Conservation (phyloP, 1,140 invertebrate species). For the Aethina tumida region DNA sequence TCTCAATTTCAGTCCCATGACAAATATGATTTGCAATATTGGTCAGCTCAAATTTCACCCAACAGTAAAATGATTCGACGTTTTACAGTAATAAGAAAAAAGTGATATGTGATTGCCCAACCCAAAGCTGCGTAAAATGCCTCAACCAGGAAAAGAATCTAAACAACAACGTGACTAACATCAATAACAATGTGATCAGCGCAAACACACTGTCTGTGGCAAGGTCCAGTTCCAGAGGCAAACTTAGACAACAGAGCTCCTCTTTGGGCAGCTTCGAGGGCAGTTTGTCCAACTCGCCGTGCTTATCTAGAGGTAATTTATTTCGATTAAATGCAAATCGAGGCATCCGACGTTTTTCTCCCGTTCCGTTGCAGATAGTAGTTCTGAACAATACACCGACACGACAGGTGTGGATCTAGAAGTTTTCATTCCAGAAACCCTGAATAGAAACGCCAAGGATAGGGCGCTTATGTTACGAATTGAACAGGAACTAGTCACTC, state of each 20-base stretch:
- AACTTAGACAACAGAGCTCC: constrained; percentile 50
- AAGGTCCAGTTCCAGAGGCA: constrained; percentile 36
- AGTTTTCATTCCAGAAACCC: constrained; percentile 79
- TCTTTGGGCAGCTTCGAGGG: constrained; percentile 52
- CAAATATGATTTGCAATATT: too few relatives aligned
- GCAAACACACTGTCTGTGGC: constrained; percentile 37
- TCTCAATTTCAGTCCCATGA: too few relatives aligned
- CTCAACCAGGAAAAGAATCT: constrained; percentile 24
- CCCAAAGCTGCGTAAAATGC: constrained; percentile 27
- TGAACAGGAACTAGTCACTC: constrained; percentile 74
- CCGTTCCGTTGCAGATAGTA: constrained; percentile 56
- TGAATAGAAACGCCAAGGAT: constrained; percentile 85
- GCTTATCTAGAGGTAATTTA: constrained; percentile 48
- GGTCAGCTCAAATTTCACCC: too few relatives aligned
- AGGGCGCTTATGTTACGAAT: constrained; percentile 73
- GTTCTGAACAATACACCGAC: constrained; percentile 68
- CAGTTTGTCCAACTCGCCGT: constrained; percentile 42
- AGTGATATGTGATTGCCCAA: constrained; percentile 23
- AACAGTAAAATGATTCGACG: too few relatives aligned
- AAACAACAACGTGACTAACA: constrained; percentile 30
- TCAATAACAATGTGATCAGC: constrained; percentile 27
- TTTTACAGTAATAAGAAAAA: too few relatives aligned
- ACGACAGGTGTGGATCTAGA: constrained; percentile 73
- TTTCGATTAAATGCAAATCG: too few relatives aligned
- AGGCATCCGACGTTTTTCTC: constrained; percentile 8